Base-by-base conservation (phyloP, 2,888 invertebrate species). In the Drosophila eohydei region DNA sequence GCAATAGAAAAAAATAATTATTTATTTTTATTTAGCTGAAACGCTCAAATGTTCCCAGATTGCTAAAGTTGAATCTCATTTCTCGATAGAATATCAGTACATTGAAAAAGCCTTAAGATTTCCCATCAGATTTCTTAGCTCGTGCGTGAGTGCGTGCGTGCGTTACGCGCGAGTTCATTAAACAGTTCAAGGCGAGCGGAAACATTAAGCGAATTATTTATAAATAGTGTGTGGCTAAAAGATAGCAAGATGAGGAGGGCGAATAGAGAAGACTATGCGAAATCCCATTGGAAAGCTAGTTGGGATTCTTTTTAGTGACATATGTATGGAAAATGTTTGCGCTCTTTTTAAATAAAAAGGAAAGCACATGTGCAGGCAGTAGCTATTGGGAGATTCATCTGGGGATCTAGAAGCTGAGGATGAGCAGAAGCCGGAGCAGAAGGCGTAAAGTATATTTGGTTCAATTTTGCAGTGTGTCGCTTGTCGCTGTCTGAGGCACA, bases 131-230 rank as follows among this genome's bases (percentile, higher is more conserved):
- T 54, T 40, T 65, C n/a, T 9, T 16, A 3, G 30, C 28, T 34
- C 38, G 59, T 60, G 51, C 44, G 60, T 74, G 6, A 30, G 30
- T 30, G 8, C 21, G n/a, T 48, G 46, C 46, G 46, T 46, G 50
- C 59, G 64, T 56, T 51, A n/a, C 58, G 74, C 57, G 44, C 56
- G 74, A 83, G 86, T 89, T 86, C 88, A 89, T 82, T 72, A 61
- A 76, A 80, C 88, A 72, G 84, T 87, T 90, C 90, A 87, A 90
- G 86, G 90, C 81, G 65, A 90, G 60, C 87, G 90, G 81, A 90
- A 90, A 88, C 87, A 88, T 90, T 88, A 79, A 71, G 88, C 77
- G 68, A 83, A 74, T 65, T 61, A 71, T 87, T 88, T 89, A 88
- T 81, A 84, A 84, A 84, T 84, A 84, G 84, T 84, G 56, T 64